These are phyloP conservation scores for Pseudolaguvia tuberculata DNA, from an alignment of 2,113 vertebrate species.

Conservation along the genomic window DNA sequence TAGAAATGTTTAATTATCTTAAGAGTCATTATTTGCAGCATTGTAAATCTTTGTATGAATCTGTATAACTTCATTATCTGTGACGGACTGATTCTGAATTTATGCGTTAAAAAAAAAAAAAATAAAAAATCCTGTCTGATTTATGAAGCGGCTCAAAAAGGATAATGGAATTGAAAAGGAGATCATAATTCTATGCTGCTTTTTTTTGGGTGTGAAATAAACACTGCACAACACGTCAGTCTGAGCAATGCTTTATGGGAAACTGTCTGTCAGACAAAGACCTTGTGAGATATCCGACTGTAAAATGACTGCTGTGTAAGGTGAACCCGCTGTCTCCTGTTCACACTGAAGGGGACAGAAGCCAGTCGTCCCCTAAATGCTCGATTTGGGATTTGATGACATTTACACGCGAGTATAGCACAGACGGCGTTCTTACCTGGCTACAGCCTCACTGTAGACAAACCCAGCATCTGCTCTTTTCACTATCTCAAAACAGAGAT, in stretches of 20 bases:
- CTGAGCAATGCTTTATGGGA: conserved; percentile 12
- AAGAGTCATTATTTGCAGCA: no score
- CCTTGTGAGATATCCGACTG: not conserved
- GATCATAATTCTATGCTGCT: not conserved
- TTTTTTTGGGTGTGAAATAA: not conserved
- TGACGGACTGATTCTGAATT: no score
- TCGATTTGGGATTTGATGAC: not conserved
- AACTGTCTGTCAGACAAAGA: not conserved
- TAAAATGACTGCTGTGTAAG: not conserved
- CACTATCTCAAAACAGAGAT: conserved; percentile 90
- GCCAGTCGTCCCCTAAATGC: not conserved
- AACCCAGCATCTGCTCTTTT: conserved; percentile 89
- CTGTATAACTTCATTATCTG: not conserved
- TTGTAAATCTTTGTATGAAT: not conserved
- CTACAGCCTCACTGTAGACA: conserved; percentile 89
- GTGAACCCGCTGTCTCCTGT: not conserved
- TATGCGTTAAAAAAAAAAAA: not conserved
- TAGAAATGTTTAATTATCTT: no score
- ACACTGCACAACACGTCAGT: not conserved
- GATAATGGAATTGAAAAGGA: not conserved
- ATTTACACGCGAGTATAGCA: no score
- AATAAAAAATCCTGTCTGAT: not conserved
- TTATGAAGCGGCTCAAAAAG: not conserved
- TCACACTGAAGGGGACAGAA: not conserved
- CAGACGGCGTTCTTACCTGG: conserved; percentile 71